Evolutionary conservation across 2,888 invertebrate genomes (phyloP).

Genomic region (Malthinus flaveolus): DNA sequence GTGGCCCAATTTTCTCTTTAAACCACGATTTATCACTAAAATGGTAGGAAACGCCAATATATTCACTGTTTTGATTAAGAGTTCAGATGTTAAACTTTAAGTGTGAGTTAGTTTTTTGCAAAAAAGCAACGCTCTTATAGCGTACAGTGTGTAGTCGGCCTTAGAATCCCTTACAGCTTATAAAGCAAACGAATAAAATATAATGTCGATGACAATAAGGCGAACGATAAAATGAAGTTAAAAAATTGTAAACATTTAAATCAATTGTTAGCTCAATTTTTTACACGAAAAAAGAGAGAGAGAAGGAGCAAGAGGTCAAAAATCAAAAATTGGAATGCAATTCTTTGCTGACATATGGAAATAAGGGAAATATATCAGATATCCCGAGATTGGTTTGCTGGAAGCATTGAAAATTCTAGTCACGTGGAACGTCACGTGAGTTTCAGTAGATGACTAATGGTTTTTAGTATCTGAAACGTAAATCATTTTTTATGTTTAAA

Average conservation of each 20-base stretch:
- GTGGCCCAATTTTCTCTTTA: no score
- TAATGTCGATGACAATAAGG: no score
- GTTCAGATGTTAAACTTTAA: no score
- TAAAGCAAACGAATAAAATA: no score
- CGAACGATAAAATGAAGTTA: background rate
- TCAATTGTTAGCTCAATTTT: slow-evolving; percentile 28
- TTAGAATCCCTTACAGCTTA: no score
- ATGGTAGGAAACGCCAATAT: no score
- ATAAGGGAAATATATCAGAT: slow-evolving; percentile 32
- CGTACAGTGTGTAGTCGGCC: no score
- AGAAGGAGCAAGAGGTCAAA: slow-evolving; percentile 7
- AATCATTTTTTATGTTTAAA: slow-evolving; percentile 22
- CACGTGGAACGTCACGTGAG: slow-evolving; percentile 33
- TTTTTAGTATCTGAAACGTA: slow-evolving; percentile 29
- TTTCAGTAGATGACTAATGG: slow-evolving; percentile 32
- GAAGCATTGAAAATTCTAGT: slow-evolving; percentile 25
- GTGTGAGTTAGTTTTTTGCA: no score
- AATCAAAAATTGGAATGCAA: slow-evolving; percentile 31
- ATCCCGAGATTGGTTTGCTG: slow-evolving; percentile 22
- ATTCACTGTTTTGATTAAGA: no score
- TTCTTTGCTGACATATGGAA: slow-evolving; percentile 34
- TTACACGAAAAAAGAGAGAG: background rate
- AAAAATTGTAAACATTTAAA: slow-evolving; percentile 24
- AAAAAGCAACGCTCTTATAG: no score
- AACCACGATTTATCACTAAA: no score